Evolutionary conservation across 2,888 invertebrate species (phyloP).

Genomic region (Leptothorax acervorum): DNA sequence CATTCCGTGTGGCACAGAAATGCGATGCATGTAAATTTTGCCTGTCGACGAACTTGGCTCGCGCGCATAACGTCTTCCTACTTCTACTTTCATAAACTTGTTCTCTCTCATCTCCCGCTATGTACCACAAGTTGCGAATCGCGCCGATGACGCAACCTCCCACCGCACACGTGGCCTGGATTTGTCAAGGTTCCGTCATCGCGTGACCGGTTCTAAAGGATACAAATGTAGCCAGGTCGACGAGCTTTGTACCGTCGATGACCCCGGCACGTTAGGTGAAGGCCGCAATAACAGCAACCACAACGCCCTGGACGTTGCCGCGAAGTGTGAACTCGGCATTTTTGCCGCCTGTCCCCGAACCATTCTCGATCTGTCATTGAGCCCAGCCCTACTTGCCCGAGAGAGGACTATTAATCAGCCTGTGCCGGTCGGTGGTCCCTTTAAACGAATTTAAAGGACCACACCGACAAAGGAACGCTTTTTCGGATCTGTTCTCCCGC

Average conservation of each 20-base stretch:
- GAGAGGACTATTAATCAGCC: conserved; percentile 82
- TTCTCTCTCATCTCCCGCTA: background rate
- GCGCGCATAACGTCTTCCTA: background rate
- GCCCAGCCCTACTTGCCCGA: conserved; percentile 69
- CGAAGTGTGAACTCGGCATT: conserved; percentile 81
- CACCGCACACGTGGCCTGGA: conserved; percentile 38
- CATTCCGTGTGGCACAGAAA: background rate
- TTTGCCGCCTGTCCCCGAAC: conserved; percentile 79
- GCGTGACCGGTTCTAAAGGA: conserved; percentile 54
- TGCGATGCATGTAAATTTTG: background rate
- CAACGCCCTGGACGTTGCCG: conserved; percentile 62
- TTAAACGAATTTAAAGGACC: conserved; percentile 82
- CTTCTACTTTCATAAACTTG: conserved; percentile 30
- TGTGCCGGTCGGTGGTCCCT: conserved; percentile 81
- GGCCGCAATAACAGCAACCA: conserved; percentile 59
- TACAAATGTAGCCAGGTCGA: conserved; percentile 45
- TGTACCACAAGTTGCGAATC: conserved; percentile 35
- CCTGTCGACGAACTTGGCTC: background rate
- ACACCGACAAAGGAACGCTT: conserved; percentile 80
- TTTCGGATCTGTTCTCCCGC: conserved; percentile 67
- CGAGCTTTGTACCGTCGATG: conserved; percentile 47
- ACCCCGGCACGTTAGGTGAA: conserved; percentile 48
- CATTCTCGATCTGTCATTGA: conserved; percentile 83
- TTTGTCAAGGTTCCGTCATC: conserved; percentile 53
- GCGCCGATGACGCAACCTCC: conserved; percentile 36